Percentiles rank a stretch among this genome's conserved stretches.
phyloP scores from a whole-genome alignment of 2,888 invertebrate species.

The Amphipoea oculea region DNA sequence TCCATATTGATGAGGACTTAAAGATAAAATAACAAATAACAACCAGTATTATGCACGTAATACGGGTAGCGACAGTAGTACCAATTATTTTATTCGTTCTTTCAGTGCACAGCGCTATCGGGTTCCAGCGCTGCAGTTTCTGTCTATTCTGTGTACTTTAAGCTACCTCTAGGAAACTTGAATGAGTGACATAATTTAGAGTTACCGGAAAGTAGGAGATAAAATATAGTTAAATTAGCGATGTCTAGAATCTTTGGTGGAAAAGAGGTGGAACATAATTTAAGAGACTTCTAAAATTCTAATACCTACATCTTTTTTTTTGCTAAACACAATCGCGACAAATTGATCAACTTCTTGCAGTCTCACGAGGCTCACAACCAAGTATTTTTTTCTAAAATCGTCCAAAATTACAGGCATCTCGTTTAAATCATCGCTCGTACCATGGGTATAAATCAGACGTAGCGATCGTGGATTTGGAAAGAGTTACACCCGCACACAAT shows the following conservation, averaged over 20 bases:
- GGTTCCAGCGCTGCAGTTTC: neutral
- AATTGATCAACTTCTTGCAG: neutral
- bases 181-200: neutral
- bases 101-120: neutral
- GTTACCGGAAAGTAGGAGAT: neutral
- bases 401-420: constrained; percentile 4
- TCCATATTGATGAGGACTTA: neutral
- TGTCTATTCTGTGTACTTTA: neutral
- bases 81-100: neutral
- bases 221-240: neutral
- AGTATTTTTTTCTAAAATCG: neutral
- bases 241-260: neutral
- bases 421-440: neutral
- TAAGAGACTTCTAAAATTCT: neutral
- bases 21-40: neutral
- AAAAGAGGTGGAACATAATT: neutral
- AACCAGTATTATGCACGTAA: neutral
- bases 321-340: neutral
- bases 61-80: neutral
- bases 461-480: neutral
- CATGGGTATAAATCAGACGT: neutral
- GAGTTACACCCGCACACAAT: neutral
- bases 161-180: neutral
- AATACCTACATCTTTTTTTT: neutral
- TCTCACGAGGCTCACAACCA: too few species aligned